A percentile compares a stretch with the other conserved stretches of the same genome.
phyloP scores from a whole-genome alignment of 2,797 vertebrate species.

The Sebastes vulpes region DNA sequence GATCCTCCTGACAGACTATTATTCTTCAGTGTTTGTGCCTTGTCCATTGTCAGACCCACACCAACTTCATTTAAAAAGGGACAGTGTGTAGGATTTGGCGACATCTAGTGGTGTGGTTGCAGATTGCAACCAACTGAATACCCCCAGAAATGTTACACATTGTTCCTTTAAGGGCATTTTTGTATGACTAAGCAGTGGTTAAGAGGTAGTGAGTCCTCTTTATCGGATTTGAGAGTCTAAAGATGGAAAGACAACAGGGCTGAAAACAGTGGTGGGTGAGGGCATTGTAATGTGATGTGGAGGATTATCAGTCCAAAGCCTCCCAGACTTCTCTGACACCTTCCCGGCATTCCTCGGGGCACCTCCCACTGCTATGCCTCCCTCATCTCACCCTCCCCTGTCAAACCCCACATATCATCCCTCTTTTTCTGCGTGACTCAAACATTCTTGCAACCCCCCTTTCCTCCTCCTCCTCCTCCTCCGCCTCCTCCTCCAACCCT shows the following conservation, averaged over 20 bases:
- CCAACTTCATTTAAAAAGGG: constrained; percentile 23
- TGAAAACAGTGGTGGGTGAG: constrained; percentile 38
- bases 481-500: constrained; percentile 12
- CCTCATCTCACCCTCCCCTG: constrained; percentile 65
- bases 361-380: constrained; percentile 64
- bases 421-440: constrained; percentile 65
- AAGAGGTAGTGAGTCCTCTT: constrained; percentile 3
- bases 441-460: constrained; percentile 71
- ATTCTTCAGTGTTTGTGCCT: constrained; percentile 11
- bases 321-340: constrained; percentile 67
- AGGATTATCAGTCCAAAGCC: constrained; percentile 72
- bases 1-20: constrained; percentile 29
- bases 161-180: neutral
- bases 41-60: constrained; percentile 16
- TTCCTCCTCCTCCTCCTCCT: constrained; percentile 1
- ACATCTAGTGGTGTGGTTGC: too few species aligned
- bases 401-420: constrained; percentile 69
- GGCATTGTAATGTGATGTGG: constrained; percentile 54
- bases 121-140: too few species aligned
- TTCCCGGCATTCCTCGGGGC: constrained; percentile 82
- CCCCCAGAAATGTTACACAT: too few species aligned
- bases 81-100: too few species aligned
- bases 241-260: constrained; percentile 17
- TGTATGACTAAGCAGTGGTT: constrained; percentile 18
- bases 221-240: constrained; percentile 7